phyloP scores from a whole-genome alignment of 2,797 vertebrate genomes.

The Notolabrus celidotus region DNA sequence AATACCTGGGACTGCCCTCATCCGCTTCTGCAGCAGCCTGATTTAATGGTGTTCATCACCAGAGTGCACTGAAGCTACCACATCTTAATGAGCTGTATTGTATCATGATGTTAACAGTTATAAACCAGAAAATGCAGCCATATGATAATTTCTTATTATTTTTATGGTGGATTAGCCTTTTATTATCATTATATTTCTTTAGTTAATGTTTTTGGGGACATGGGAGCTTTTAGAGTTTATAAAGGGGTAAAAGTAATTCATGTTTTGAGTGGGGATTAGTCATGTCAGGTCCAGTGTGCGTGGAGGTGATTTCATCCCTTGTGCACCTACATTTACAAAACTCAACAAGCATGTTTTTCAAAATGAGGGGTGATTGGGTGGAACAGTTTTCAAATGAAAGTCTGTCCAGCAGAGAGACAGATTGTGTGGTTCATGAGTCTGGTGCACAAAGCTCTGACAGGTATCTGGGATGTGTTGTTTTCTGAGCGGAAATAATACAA shows the following conservation, averaged over 20 bases:
- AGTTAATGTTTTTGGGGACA: not conserved
- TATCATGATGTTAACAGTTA: constrained; percentile 17
- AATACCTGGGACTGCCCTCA: constrained; percentile 18
- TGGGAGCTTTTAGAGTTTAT: constrained; percentile 26
- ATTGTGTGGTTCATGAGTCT: constrained; percentile 21
- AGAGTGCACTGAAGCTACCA: constrained; percentile 4
- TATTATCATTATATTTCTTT: constrained; percentile 15
- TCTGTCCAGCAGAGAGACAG: constrained; percentile 52
- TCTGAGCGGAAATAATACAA: constrained; percentile 51
- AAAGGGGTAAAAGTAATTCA: constrained; percentile 29
- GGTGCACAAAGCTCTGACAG: constrained; percentile 37
- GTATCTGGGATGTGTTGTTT: constrained; percentile 50
- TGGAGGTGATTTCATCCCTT: constrained; percentile 39
- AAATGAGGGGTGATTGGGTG: constrained; percentile 45
- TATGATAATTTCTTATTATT: not conserved
- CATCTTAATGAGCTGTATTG: constrained; percentile 28
- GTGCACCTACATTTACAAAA: constrained; percentile 14
- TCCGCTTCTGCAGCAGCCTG: constrained; percentile 9
- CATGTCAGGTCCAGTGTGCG: not conserved
- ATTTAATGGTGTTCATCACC: constrained; percentile 35
- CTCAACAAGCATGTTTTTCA: constrained; percentile 27
- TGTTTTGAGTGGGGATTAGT: constrained; percentile 31
- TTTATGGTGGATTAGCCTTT: constrained; percentile 13
- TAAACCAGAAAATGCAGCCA: constrained; percentile 10
- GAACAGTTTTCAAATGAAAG: constrained; percentile 53